Evolutionary conservation across 2,113 vertebrate species (phyloP), one percentile per base, ranked within the genome.

Genomic region (Irena cyanogastra): DNA sequence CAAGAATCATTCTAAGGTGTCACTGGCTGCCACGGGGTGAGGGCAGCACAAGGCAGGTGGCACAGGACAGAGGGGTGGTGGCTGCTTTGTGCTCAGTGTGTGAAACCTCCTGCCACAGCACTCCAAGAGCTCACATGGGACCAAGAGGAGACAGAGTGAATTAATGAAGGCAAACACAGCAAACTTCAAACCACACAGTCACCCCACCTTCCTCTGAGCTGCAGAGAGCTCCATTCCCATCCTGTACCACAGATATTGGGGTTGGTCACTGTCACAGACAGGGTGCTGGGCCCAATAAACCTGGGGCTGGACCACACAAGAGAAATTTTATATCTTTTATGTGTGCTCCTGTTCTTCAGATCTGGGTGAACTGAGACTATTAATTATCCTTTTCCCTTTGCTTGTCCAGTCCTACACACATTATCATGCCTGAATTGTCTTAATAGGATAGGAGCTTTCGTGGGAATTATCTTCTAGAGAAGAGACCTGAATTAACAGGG

Each of bases 171-270:
- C 3, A 7, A 42, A 69, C 28, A 23, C 52, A 60, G 10, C 17
- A n/a, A 37, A 74, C 18, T 35, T 35, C 27, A 37, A 31, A 60
- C 8, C 7, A 0, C 3, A 18, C 7, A 44, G 31, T 16, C 39
- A 45, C 9, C 26, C 42, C n/a, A n/a, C 7, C 13, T 61, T 28
- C 21, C 14, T n/a, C 39, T 54, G 41, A 66, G 45, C 37, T 41
- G 7, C 54, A 16, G 33, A 52, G 21, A 3, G 33, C 49, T 50
- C 52, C 0, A 0, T 20, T 57, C 17, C 42, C 27, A 27, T 8
- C 30, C 6, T 1, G 3, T 9, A 28, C 10, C 75, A 47, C 31
- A 56, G 45, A 50, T 15, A 6, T 7, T 30, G 47, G 42, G 42
- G 2, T 27, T 63, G 53, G 16, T 13, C 59, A 10, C 31, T 59